Percentiles rank a stretch among this genome's conserved stretches.
Conservation (phyloP, 2,888 invertebrate genomes). For the Leptopilina drosophilae region DNA sequence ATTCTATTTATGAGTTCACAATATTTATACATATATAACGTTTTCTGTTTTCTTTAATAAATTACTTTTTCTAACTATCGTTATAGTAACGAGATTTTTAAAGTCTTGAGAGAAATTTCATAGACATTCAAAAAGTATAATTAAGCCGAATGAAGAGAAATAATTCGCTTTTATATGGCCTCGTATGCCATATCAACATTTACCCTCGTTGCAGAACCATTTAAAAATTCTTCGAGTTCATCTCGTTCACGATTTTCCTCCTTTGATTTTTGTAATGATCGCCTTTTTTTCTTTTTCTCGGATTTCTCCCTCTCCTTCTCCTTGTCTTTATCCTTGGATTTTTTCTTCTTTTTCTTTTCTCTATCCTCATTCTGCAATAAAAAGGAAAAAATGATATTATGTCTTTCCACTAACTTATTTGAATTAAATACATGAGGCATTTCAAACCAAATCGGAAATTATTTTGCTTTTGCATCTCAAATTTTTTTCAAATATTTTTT, state of each 20-base stretch:
- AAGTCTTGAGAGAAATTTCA: slow-evolving; percentile 21
- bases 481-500: too few relatives aligned
- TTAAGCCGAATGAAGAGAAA: not conserved
- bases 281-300: slow-evolving; percentile 76
- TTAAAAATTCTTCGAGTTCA: slow-evolving; percentile 82
- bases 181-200: slow-evolving; percentile 80
- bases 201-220: slow-evolving; percentile 79
- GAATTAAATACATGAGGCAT: not conserved
- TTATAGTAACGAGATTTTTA: not conserved
- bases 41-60: not conserved
- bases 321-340: slow-evolving; percentile 78
- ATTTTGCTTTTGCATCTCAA: too few relatives aligned
- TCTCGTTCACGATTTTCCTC: slow-evolving; percentile 78
- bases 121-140: slow-evolving; percentile 1
- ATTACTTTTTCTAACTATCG: not conserved
- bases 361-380: slow-evolving; percentile 77
- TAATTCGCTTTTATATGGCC: slow-evolving; percentile 77
- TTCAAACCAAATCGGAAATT: too few relatives aligned
- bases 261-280: slow-evolving; percentile 73
- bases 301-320: slow-evolving; percentile 78
- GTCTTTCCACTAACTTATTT: not conserved
- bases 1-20: too few relatives aligned
- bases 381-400: slow-evolving; percentile 44
- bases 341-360: slow-evolving; percentile 80
- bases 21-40: not conserved